Evolutionary conservation across 2,797 vertebrate genomes (phyloP).

Genomic region (Acanthurus tractus): DNA sequence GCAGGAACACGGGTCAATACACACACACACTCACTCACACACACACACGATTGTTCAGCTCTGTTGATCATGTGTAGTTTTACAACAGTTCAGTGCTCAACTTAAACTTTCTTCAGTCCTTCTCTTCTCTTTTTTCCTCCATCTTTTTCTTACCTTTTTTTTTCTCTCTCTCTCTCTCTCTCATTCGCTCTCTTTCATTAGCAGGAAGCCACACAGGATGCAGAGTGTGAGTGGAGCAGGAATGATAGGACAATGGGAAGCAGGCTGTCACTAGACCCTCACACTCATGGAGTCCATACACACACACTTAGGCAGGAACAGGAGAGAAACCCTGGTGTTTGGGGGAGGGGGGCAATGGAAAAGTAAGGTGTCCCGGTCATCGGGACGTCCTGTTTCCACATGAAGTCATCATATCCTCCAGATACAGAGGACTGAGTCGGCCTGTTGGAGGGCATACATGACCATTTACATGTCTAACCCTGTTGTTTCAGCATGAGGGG

Average conservation of each 20-base stretch:
- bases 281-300: constrained; percentile 46
- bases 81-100: constrained; percentile 8
- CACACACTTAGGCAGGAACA: constrained; percentile 44
- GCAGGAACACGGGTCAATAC: constrained; percentile 36
- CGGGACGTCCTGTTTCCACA: constrained; percentile 85
- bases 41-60: constrained; percentile 39
- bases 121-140: constrained; percentile 29
- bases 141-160: constrained; percentile 31
- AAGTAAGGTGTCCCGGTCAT: constrained; percentile 80
- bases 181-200: constrained; percentile 16
- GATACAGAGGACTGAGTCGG: constrained; percentile 50
- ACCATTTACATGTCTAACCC: not conserved
- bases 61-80: constrained; percentile 38
- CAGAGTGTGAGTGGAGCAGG: constrained; percentile 79
- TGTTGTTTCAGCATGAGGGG: not conserved
- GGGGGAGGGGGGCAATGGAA: constrained; percentile 65
- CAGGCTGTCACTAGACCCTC: constrained; percentile 79
- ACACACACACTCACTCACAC: constrained; percentile 31
- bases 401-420: constrained; percentile 80
- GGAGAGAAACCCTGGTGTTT: constrained; percentile 20
- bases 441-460: constrained; percentile 25
- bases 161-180: constrained; percentile 5
- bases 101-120: constrained; percentile 27
- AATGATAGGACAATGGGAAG: constrained; percentile 89
- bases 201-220: constrained; percentile 88